phyloP scores from a whole-genome alignment of 92 coral and sea anemone species.

The Siderastrea siderea region DNA sequence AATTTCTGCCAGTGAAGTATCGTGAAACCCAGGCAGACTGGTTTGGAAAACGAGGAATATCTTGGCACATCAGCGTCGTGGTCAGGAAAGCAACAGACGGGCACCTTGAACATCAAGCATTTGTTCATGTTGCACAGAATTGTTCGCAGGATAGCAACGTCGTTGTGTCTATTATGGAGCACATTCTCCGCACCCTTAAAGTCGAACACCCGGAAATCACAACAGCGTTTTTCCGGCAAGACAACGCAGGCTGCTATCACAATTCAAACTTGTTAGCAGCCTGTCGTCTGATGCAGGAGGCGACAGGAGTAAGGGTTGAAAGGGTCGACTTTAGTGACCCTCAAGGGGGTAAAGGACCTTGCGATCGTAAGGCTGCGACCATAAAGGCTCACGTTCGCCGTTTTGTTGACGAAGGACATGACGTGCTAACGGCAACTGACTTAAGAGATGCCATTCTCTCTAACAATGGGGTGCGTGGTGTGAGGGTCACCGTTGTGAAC shows the following conservation, averaged over 20 bases:
- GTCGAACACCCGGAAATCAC: too few species aligned
- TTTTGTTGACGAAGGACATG: conserved; percentile 66
- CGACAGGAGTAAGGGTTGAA: conserved; percentile 32
- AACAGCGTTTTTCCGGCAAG: too few species aligned
- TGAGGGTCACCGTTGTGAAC: conserved; percentile 59
- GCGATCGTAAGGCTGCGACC: conserved; percentile 72
- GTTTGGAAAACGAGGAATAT: too few species aligned
- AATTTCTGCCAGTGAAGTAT: too few species aligned
- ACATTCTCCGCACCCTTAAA: too few species aligned
- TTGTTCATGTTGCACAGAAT: too few species aligned
- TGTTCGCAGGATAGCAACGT: too few species aligned
- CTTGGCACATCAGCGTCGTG: too few species aligned
- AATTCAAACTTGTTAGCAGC: conserved; percentile 47
- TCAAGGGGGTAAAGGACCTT: conserved; percentile 66
- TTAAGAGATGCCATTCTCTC: conserved; percentile 63
- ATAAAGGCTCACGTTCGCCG: conserved; percentile 65
- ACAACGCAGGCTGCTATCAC: conserved; percentile 61
- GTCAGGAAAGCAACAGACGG: too few species aligned
- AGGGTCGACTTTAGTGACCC: conserved; percentile 28
- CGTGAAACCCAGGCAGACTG: too few species aligned
- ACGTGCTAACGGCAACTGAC: conserved; percentile 59
- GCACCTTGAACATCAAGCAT: too few species aligned
- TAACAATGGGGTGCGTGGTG: conserved; percentile 67
- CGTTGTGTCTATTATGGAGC: too few species aligned
- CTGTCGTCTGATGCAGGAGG: conserved; percentile 42